These are phyloP conservation scores for Rhinichthys osculus DNA, from an alignment of 2,797 vertebrate species.

Conservation along the genomic window DNA sequence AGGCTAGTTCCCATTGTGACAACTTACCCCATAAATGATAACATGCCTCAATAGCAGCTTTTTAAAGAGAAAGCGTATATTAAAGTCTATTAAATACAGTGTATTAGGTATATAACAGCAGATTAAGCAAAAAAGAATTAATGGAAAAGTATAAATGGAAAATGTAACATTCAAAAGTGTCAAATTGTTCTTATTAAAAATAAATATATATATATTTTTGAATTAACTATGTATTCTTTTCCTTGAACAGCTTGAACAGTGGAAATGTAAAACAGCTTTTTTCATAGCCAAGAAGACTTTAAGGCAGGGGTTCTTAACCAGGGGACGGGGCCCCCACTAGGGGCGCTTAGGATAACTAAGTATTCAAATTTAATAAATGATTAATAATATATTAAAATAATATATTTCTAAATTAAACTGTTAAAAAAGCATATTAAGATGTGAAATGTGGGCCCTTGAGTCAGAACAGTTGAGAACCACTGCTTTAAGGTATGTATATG, in stretches of 20 bases:
- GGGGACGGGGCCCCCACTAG: background rate
- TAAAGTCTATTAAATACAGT: too few species aligned
- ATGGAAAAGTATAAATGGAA: background rate
- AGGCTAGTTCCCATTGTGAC: background rate
- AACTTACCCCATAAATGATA: background rate
- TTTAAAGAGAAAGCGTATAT: background rate
- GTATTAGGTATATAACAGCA: too few species aligned
- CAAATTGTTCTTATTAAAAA: background rate
- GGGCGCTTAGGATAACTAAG: background rate
- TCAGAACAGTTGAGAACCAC: background rate
- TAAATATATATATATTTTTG: too few species aligned
- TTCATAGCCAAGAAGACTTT: background rate
- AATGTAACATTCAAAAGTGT: background rate
- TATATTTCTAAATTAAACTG: background rate
- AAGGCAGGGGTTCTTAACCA: background rate
- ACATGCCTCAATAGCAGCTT: background rate
- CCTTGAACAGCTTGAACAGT: too few species aligned
- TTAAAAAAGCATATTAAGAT: background rate
- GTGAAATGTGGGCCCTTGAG: background rate
- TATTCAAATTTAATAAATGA: background rate
- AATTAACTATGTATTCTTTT: too few species aligned
- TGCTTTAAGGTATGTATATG: background rate
- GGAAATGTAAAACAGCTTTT: background rate
- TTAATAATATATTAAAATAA: background rate
- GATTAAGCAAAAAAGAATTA: too few species aligned